Evolutionary conservation across 1,140 invertebrate species (phyloP).

Genomic region (Drosophila miranda): DNA sequence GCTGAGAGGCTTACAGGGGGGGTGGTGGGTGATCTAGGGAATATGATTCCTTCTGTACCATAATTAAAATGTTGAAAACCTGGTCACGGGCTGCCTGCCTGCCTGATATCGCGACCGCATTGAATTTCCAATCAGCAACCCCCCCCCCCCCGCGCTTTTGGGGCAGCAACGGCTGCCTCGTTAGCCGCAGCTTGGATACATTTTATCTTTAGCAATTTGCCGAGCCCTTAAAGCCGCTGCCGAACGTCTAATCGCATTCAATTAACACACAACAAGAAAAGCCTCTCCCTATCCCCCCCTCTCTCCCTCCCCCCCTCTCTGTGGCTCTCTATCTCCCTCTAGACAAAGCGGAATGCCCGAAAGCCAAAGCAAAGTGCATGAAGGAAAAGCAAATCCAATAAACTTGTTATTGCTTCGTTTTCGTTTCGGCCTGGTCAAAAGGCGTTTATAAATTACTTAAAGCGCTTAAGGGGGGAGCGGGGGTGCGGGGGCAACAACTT

Average conservation of each 20-base stretch:
- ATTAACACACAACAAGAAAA: constrained; percentile 65
- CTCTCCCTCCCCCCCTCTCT: not conserved
- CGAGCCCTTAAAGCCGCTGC: constrained; percentile 12
- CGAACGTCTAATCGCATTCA: constrained; percentile 63
- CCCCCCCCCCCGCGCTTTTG: not conserved
- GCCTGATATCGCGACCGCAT: constrained; percentile 53
- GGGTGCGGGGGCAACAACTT: constrained; percentile 56
- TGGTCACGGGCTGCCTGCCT: constrained; percentile 36
- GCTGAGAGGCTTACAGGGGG: too few relatives aligned
- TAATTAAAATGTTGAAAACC: constrained; percentile 61
- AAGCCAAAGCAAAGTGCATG: constrained; percentile 30
- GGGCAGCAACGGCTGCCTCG: constrained; percentile 10
- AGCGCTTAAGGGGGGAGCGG: constrained; percentile 58
- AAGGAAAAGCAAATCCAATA: constrained; percentile 61
- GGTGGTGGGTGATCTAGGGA: not conserved
- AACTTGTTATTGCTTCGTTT: constrained; percentile 69
- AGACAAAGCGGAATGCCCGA: constrained; percentile 10
- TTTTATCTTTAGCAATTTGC: constrained; percentile 44
- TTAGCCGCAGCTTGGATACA: constrained; percentile 44
- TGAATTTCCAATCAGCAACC: constrained; percentile 60
- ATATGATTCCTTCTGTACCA: constrained; percentile 38
- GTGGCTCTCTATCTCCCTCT: not conserved
- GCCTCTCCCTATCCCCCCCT: not conserved
- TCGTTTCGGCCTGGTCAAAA: constrained; percentile 41
- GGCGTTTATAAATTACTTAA: constrained; percentile 81